Evolutionary conservation across 1,140 invertebrate genomes (phyloP), one percentile per base, ranked within the genome.

Genomic region (Orchestia grillus): DNA sequence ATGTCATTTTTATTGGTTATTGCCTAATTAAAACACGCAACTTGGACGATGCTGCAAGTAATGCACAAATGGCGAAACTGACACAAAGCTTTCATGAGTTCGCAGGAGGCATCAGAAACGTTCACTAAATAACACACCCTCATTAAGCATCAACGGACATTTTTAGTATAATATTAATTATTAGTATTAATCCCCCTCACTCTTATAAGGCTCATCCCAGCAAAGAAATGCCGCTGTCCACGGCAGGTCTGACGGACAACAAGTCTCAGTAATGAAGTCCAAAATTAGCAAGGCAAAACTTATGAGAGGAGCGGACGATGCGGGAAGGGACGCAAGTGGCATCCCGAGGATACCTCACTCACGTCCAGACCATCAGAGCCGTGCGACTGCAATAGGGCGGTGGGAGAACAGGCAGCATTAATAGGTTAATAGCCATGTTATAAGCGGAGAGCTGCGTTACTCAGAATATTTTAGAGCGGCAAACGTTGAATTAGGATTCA

Each of bases 401-500:
- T 77, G 62, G 28, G 62, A 77, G 28, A 77, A 77, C 62, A 77
- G 62, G 28, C n/a, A 90, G 41, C 88, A 90, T 42, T 90, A 90
- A 90, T 90, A 45, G 92, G 43, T 40, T 94, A 94, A 45, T 45
- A 94, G 44, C 41, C 92, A 94, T 40, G 92, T 47, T 47, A 94
- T 94, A 47, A 94, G 92, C 44, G 36, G 36, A 94, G 44, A 44
- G 92, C 92, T 19, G 44, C 40, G 92, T 94, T 47, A 45, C 3
- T 45, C 40, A 15, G 92, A 94, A 94, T 94, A 94, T 94, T 94
- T 94, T 47, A 94, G 40, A 94, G 36, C 44, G 92, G 19, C 43
- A 94, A 94, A 90, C 43, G 88, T 94, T 45, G 92, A 45, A 94
- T 94, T 94, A 94, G 44, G 23, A 94, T 94, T 94, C 92, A 94